Evolutionary conservation across 1,140 invertebrate species (phyloP).

Genomic region (Drosophila insularis): DNA sequence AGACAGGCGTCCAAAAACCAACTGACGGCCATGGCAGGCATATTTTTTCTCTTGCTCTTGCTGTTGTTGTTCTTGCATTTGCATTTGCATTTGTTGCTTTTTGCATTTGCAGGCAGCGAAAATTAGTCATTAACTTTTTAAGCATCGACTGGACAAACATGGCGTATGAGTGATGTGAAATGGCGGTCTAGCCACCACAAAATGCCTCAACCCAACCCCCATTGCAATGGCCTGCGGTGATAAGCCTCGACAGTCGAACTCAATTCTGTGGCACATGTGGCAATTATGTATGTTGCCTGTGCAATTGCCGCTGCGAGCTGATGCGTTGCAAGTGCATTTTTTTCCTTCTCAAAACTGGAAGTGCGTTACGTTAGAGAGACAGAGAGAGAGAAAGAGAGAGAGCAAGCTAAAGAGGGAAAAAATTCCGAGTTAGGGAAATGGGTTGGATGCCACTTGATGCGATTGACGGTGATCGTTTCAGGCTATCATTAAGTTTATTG

Average conservation of each 20-base stretch:
- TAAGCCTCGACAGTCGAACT: conserved; percentile 60
- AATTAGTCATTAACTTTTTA: conserved; percentile 81
- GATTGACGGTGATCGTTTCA: conserved; percentile 26
- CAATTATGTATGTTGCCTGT: conserved; percentile 62
- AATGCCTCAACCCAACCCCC: conserved; percentile 9
- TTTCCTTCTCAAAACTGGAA: neutral
- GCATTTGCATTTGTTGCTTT: conserved; percentile 26
- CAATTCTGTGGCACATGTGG: conserved; percentile 72
- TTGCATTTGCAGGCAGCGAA: conserved; percentile 53
- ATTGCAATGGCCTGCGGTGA: conserved; percentile 33
- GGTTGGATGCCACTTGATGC: conserved; percentile 32
- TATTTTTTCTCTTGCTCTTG: conserved; percentile 26
- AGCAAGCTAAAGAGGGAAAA: conserved; percentile 26
- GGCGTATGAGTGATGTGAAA: conserved; percentile 77
- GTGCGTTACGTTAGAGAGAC: conserved; percentile 36
- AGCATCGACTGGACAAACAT: conserved; percentile 78
- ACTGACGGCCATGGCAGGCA: conserved; percentile 50
- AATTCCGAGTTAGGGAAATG: neutral
- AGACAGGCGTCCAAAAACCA: conserved; percentile 40
- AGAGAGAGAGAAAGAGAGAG: neutral
- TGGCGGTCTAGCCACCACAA: conserved; percentile 28
- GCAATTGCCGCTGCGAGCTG: conserved; percentile 32
- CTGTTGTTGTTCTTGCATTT: conserved; percentile 8
- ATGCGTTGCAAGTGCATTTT: conserved; percentile 21
- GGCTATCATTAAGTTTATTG: conserved; percentile 60